Evolutionary conservation across 2,888 invertebrate genomes (phyloP).

Genomic region (Drosophila borborema): DNA sequence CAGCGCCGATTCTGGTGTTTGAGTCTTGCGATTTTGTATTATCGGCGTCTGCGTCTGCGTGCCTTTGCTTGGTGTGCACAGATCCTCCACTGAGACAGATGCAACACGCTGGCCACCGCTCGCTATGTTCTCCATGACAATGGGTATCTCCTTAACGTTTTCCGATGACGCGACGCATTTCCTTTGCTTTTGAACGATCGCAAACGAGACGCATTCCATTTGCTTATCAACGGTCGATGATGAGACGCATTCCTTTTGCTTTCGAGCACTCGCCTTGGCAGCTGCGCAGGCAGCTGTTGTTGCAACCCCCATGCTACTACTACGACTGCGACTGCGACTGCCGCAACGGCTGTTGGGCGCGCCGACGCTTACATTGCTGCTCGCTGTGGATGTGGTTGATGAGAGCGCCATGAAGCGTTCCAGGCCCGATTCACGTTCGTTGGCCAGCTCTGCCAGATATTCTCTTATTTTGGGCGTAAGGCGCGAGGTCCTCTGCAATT

Average conservation of each 20-base stretch:
- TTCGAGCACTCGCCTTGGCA: background rate
- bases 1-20: conserved; percentile 91
- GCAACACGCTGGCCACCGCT: background rate
- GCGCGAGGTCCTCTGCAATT: conserved; percentile 41
- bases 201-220: background rate
- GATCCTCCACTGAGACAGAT: conserved; percentile 56
- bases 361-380: conserved; percentile 65
- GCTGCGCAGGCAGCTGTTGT: conserved; percentile 36
- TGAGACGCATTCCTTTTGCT: background rate
- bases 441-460: conserved; percentile 54
- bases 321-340: conserved; percentile 4
- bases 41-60: conserved; percentile 38
- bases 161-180: background rate
- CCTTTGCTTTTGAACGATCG: background rate
- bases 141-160: conserved; percentile 52
- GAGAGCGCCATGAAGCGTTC: conserved; percentile 63
- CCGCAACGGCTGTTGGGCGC: conserved; percentile 19
- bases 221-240: background rate
- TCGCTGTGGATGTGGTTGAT: conserved; percentile 65
- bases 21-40: conserved; percentile 80
- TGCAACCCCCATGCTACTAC: conserved; percentile 21
- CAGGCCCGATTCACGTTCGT: conserved; percentile 63
- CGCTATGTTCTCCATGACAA: conserved; percentile 33
- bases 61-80: conserved; percentile 61
- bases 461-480: conserved; percentile 66